A percentile compares a stretch with the other conserved stretches of the same genome.
Conservation (phyloP, 2,888 invertebrate genomes). For the Drosophila helvetica region DNA sequence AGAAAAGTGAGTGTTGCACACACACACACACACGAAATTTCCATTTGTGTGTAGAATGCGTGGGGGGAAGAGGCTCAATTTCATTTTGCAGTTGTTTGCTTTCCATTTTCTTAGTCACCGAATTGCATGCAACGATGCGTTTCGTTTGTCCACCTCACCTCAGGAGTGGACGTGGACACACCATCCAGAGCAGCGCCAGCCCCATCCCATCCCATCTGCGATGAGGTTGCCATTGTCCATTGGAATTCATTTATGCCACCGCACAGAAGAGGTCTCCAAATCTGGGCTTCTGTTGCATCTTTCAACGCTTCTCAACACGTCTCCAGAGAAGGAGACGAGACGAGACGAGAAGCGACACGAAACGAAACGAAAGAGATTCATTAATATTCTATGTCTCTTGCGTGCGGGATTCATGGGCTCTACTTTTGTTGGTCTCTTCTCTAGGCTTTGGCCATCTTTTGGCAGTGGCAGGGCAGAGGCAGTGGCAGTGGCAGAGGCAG, state of each 20-base stretch:
- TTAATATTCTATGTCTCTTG: slow-evolving; percentile 71
- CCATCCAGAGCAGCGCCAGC: neutral
- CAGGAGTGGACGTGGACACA: neutral
- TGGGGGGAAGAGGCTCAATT: neutral
- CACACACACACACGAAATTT: neutral
- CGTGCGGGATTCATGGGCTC: slow-evolving; percentile 44
- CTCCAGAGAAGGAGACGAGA: neutral
- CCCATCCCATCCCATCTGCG: too few species aligned
- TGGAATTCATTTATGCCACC: slow-evolving; percentile 42
- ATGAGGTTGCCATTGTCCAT: neutral
- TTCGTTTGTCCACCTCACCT: slow-evolving; percentile 6
- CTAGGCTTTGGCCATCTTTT: slow-evolving; percentile 22
- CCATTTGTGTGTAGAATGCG: neutral
- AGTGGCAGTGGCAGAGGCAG: neutral
- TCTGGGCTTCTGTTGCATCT: slow-evolving; percentile 28
- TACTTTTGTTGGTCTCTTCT: slow-evolving; percentile 17
- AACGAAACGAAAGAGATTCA: slow-evolving; percentile 44
- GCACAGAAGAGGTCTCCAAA: slow-evolving; percentile 24
- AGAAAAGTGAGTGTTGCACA: slow-evolving; percentile 6
- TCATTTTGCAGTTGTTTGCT: slow-evolving; percentile 12
- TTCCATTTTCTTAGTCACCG: slow-evolving; percentile 28
- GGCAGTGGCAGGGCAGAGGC: neutral
- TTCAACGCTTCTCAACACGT: slow-evolving; percentile 46
- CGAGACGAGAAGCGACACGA: slow-evolving; percentile 16
- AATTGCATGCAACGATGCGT: slow-evolving; percentile 19